These are phyloP conservation scores for Agapostemon virescens DNA, from an alignment of 2,888 invertebrate genomes.

Conservation along the genomic window DNA sequence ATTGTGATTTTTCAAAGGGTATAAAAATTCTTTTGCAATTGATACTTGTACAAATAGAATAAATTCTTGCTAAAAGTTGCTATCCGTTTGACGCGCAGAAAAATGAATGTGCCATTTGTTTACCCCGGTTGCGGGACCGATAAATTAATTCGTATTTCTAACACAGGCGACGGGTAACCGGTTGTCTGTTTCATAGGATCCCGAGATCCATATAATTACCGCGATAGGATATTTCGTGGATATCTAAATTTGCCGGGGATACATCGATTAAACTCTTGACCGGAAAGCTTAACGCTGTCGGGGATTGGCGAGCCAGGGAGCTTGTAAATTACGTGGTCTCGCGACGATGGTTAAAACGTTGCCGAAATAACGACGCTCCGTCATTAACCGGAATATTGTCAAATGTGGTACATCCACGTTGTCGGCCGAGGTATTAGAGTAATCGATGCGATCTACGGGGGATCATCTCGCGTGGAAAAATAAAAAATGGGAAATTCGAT, in stretches of 20 bases:
- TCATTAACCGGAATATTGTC: background rate
- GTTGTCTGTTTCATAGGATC: conserved; percentile 43
- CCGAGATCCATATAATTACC: conserved; percentile 46
- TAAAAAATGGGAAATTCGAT: background rate
- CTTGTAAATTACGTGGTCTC: conserved; percentile 29
- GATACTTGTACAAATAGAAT: background rate
- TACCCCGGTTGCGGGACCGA: too few relatives aligned
- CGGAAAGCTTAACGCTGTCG: conserved; percentile 54
- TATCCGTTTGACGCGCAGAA: too few relatives aligned
- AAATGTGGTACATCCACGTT: background rate
- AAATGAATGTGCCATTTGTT: too few relatives aligned
- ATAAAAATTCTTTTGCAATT: background rate
- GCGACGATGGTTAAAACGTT: conserved; percentile 39
- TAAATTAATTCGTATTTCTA: conserved; percentile 18
- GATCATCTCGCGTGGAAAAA: background rate
- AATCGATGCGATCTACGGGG: background rate
- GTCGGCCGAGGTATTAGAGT: background rate
- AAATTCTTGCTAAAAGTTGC: background rate
- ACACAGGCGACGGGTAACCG: conserved; percentile 27
- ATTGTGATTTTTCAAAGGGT: too few relatives aligned
- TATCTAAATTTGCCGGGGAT: conserved; percentile 51
- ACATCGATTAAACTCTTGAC: conserved; percentile 52
- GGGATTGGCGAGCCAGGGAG: conserved; percentile 28
- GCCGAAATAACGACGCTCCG: conserved; percentile 20
- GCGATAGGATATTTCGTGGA: conserved; percentile 38